Evolutionary conservation across 2,113 vertebrate species (phyloP), one percentile per base, ranked within the genome.

Genomic region (Myanophis thanlyinensis): DNA sequence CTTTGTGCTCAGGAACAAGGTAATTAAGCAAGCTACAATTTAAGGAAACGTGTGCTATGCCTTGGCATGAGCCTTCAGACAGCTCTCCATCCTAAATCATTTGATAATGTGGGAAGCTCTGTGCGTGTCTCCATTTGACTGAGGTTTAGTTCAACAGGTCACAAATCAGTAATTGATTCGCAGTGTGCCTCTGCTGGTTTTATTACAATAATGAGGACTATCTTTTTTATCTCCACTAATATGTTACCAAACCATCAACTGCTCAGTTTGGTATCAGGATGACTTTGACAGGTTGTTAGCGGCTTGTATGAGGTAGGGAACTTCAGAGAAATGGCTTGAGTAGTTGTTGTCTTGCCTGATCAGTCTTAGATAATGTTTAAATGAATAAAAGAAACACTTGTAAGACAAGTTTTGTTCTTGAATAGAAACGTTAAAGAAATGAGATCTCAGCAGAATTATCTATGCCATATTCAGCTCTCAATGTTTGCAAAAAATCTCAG

Each of bases 281-380:
- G 96, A 97, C 97, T 97, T 97, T 98, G 97, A 98, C 97, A 98
- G 97, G 97, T 97, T 98, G 97, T 97, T 98, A 98, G 97, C 95
- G 95, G 90, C 95, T 94, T 94, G n/a, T 97, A 73, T 97, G 97
- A 97, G 97, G 93, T 96, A 95, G 94, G 91, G 95, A 98, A 98
- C 96, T 98, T 97, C 97, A 97, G 94, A 97, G 97, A 95, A 88
- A 93, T 40, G 62, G 93, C 97, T 97, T 96, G 96, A 87, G 97
- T 96, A 93, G 97, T 96, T 94, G 94, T 95, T 96, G 95, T 94
- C 95, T 59, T 95, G 85, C 95, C 7, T 90, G 93, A 54, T 22
- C 91, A 96, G 94, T 97, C 97, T 96, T 84, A 95, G 97, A 97
- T 97, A 95, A 96, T 94, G 95, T 93, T 3, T 15, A 93, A 97